These are phyloP conservation scores for Apistogramma diplotaenia DNA, from an alignment of 2,113 vertebrate species.

Conservation along the genomic window DNA sequence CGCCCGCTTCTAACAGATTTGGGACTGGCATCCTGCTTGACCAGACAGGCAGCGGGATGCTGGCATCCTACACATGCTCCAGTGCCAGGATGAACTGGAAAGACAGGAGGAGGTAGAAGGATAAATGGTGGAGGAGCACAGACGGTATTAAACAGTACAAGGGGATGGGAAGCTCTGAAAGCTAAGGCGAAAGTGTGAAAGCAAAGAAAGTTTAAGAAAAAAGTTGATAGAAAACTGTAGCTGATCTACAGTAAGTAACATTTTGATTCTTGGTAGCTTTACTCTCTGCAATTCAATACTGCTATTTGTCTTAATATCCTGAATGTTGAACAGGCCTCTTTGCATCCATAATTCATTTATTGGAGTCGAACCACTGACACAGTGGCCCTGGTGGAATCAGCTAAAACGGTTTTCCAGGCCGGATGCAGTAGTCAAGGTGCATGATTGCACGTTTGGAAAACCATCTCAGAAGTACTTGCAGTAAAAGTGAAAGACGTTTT, in stretches of 20 bases:
- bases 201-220: not conserved
- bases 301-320: constrained; percentile 31
- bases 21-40: constrained; percentile 27
- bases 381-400: constrained; percentile 10
- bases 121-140: not conserved
- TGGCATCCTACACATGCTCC: constrained; percentile 10
- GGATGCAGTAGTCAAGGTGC: constrained; percentile 14
- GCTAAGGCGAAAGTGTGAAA: not conserved
- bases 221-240: not conserved
- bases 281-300: constrained; percentile 10
- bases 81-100: constrained; percentile 42
- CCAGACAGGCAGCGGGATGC: constrained; percentile 53
- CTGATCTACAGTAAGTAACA: not conserved
- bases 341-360: constrained; percentile 58
- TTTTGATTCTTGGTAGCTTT: constrained; percentile 11
- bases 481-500: constrained; percentile 10
- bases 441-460: constrained; percentile 7
- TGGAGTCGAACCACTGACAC: constrained; percentile 21
- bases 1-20: constrained; percentile 26
- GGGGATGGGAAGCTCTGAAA: not conserved
- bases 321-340: constrained; percentile 8
- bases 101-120: not conserved
- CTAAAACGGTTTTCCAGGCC: constrained; percentile 40
- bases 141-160: not conserved
- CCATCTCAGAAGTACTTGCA: not conserved